Conservation (phyloP, 2,797 vertebrate genomes). For the Iguana delicatissima region DNA sequence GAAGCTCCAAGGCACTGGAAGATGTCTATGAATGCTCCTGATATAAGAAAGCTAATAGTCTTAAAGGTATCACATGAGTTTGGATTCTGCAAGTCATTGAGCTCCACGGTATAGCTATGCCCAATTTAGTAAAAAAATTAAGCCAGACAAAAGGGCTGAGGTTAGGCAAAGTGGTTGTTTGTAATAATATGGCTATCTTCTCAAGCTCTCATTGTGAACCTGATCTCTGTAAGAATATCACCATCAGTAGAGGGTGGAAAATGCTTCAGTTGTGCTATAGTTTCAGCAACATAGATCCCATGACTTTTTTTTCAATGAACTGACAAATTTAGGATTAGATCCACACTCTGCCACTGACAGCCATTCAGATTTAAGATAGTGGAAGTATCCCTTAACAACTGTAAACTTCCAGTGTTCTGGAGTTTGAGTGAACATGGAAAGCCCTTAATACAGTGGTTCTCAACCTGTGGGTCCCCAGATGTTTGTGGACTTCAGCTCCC, state of each 20-base stretch:
- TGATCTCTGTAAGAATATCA: background rate
- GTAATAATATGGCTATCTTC: background rate
- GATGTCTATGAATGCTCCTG: too few species aligned
- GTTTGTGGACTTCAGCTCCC: too few species aligned
- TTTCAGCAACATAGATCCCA: background rate
- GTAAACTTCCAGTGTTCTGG: background rate
- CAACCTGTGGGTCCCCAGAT: too few species aligned
- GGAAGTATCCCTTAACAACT: background rate
- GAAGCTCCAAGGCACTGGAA: background rate
- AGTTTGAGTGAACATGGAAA: background rate
- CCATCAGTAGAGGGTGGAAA: background rate
- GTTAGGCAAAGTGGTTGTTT: background rate
- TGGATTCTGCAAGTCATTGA: background rate
- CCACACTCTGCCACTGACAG: background rate
- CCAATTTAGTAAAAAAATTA: background rate
- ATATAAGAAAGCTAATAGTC: too few species aligned
- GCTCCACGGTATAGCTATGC: background rate
- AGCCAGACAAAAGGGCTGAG: too few species aligned
- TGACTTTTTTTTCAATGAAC: background rate
- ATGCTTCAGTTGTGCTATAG: background rate
- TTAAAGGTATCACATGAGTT: too few species aligned
- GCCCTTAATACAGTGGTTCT: background rate
- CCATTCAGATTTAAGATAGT: background rate
- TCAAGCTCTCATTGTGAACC: background rate
- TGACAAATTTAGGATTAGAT: background rate